Conservation (phyloP, 64 coral and sea anemone genomes). For the Stichodactyla mertensii region DNA sequence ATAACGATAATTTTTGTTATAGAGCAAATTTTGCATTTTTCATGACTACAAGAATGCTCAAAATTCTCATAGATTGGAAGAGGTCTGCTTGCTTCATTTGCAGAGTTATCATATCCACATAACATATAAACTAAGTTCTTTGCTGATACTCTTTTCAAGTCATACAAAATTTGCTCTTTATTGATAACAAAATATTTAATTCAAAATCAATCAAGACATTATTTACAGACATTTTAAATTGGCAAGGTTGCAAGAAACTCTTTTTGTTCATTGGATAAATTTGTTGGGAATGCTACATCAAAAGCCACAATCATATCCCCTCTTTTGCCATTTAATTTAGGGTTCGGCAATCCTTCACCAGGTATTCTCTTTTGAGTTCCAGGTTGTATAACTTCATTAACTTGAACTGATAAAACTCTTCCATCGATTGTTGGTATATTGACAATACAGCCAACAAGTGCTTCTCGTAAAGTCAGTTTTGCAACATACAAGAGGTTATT, state of each 20-base stretch:
- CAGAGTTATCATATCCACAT: no score
- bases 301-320: slow-evolving; percentile 88
- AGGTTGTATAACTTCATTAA: slow-evolving; percentile 89
- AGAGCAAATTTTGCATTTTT: no score
- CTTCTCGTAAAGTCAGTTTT: slow-evolving; percentile 83
- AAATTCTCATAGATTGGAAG: no score
- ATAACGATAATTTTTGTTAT: no score
- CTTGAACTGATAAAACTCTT: slow-evolving; percentile 59
- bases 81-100: no score
- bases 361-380: slow-evolving; percentile 78
- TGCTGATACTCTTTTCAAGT: background rate
- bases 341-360: slow-evolving; percentile 80
- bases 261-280: slow-evolving; percentile 76
- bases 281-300: slow-evolving; percentile 85
- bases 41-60: no score
- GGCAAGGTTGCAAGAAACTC: slow-evolving; percentile 39
- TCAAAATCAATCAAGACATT: background rate
- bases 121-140: no score
- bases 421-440: slow-evolving; percentile 84
- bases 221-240: background rate
- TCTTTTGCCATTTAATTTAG: slow-evolving; percentile 62
- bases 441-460: slow-evolving; percentile 63
- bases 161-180: background rate
- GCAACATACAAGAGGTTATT: slow-evolving; percentile 87
- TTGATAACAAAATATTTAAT: background rate